These are phyloP conservation scores for Eupithecia subumbrata DNA, from an alignment of 2,888 invertebrate genomes.

Conservation along the genomic window DNA sequence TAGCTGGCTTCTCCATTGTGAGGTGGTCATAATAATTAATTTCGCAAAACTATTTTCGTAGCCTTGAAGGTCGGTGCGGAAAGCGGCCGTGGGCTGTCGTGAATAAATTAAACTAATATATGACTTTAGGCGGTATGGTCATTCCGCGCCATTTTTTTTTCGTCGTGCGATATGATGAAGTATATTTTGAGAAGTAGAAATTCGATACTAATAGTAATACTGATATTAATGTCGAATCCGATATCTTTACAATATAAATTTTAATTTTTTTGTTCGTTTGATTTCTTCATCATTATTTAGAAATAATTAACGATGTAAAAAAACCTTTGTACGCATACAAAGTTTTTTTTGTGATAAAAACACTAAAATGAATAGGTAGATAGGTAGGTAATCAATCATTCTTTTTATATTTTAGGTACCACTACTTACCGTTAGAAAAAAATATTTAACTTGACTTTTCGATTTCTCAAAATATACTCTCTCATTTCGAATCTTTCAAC, in stretches of 20 bases:
- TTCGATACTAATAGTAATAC: constrained; percentile 1
- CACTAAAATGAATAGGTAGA: not conserved
- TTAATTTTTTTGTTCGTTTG: not conserved
- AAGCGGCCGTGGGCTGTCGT: constrained; percentile 35
- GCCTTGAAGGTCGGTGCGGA: constrained; percentile 32
- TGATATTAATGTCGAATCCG: not conserved
- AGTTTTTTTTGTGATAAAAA: not conserved
- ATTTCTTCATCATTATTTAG: not conserved
- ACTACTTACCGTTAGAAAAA: not conserved
- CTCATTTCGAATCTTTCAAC: not conserved
- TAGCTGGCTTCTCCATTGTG: not conserved
- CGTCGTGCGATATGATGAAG: not conserved
- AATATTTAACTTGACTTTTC: not conserved
- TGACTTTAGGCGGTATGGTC: constrained; percentile 19
- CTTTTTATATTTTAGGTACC: not conserved
- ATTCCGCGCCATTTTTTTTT: not conserved
- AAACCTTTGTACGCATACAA: not conserved
- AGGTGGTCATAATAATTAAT: constrained; percentile 22
- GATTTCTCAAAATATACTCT: constrained; percentile 5
- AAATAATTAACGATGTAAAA: not conserved
- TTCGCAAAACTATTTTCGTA: constrained; percentile 38
- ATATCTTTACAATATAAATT: not conserved
- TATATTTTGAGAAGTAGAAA: not conserved
- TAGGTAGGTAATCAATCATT: not conserved
- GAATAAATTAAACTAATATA: constrained; percentile 31